Conservation (phyloP, 2,888 invertebrate species). For the Unio pictorum region DNA sequence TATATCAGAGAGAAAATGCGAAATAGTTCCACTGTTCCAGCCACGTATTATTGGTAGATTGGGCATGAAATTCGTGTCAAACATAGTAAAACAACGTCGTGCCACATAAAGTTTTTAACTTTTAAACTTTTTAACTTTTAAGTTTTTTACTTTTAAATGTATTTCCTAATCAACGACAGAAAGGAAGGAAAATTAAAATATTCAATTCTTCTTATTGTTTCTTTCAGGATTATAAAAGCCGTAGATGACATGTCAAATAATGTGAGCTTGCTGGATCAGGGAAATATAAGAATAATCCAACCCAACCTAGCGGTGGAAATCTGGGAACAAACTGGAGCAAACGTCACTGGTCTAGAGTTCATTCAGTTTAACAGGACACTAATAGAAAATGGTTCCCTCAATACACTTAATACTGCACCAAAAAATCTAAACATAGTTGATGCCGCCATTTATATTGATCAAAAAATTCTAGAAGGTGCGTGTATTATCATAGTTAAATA, state of each 20-base stretch:
- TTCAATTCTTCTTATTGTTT: background rate
- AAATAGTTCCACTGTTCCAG: no score
- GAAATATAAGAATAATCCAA: conserved; percentile 8
- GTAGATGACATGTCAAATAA: conserved; percentile 22
- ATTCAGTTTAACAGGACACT: background rate
- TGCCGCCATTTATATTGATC: conserved; percentile 34
- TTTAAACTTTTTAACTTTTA: no score
- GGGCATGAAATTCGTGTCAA: no score
- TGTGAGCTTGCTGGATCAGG: background rate
- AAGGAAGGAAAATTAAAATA: background rate
- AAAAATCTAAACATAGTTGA: conserved; percentile 21
- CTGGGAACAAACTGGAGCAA: conserved; percentile 10
- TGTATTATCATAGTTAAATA: no score
- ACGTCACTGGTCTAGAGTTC: conserved; percentile 17
- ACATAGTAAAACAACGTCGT: no score
- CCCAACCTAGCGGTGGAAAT: conserved; percentile 13
- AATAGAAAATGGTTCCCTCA: conserved; percentile 5
- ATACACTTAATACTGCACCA: conserved; percentile 1
- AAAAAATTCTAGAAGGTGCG: conserved; percentile 21
- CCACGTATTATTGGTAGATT: no score
- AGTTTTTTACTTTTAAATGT: background rate
- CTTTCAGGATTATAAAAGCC: conserved; percentile 24
- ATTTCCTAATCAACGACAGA: no score
- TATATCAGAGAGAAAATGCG: no score
- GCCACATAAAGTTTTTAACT: no score